Conservation (phyloP, 2,888 invertebrate genomes). For the Ormyrus pomaceus region DNA sequence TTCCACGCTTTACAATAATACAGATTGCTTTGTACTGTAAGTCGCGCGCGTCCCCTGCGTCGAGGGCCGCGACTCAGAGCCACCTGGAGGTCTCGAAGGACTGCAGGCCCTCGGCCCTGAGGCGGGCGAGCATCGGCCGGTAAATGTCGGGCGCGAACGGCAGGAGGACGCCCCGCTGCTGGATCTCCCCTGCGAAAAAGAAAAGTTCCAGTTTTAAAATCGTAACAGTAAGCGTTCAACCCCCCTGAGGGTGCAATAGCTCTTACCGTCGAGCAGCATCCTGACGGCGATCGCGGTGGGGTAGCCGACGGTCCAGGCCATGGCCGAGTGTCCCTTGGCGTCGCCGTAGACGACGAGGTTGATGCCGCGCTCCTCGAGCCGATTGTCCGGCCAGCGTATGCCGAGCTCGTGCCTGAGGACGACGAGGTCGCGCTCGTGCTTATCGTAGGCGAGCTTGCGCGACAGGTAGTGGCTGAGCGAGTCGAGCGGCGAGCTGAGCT, state of each 20-base stretch:
- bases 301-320: slow-evolving; percentile 95
- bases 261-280: slow-evolving; percentile 95
- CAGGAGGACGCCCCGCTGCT: slow-evolving; percentile 93
- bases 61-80: slow-evolving; percentile 57
- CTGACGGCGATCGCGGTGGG: slow-evolving; percentile 97
- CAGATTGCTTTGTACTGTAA: no score
- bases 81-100: slow-evolving; percentile 82
- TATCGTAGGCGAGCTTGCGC: slow-evolving; percentile 87
- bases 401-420: slow-evolving; percentile 95
- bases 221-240: no score
- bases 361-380: slow-evolving; percentile 87
- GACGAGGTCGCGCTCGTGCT: slow-evolving; percentile 92
- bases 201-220: no score
- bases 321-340: slow-evolving; percentile 91
- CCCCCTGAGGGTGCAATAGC: no score
- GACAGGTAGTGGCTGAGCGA: slow-evolving; percentile 93
- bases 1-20: no score
- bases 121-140: slow-evolving; percentile 90
- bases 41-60: no score
- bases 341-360: slow-evolving; percentile 95
- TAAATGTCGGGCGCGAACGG: slow-evolving; percentile 96
- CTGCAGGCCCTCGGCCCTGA: slow-evolving; percentile 89
- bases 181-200: slow-evolving; percentile 89
- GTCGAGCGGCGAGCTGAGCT: slow-evolving; percentile 92
- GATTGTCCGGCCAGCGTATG: slow-evolving; percentile 93